Evolutionary conservation across 2,797 vertebrate species (phyloP).

Genomic region (Megaceryle alcyon): DNA sequence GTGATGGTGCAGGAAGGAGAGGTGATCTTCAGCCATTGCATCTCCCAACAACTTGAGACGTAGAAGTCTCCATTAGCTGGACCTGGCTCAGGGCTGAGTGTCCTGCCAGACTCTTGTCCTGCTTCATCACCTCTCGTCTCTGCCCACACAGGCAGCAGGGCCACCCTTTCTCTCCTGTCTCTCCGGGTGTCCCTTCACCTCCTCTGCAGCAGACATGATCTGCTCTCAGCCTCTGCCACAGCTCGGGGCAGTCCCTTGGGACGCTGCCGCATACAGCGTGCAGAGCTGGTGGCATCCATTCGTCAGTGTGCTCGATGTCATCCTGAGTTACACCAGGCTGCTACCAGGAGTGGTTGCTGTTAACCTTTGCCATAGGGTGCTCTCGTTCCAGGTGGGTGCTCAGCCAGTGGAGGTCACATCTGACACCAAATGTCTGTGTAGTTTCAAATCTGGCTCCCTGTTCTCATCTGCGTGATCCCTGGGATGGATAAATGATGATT

Average conservation of each 20-base stretch:
- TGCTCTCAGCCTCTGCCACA: not conserved
- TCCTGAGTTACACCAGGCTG: not conserved
- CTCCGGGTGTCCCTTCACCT: not conserved
- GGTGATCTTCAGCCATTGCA: not conserved
- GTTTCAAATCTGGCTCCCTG: not conserved
- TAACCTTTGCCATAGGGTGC: not conserved
- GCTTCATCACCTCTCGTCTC: not conserved
- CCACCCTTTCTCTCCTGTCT: not conserved
- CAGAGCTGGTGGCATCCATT: not conserved
- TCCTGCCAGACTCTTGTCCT: not conserved
- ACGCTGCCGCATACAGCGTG: fast-evolving
- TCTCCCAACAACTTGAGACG: fast-evolving
- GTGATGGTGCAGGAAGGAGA: not conserved
- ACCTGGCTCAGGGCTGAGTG: not conserved
- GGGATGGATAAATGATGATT: not conserved
- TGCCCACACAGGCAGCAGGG: not conserved
- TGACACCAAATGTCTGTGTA: not conserved
- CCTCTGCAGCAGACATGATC: not conserved
- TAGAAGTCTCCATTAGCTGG: not conserved
- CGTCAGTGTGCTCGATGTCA: fast-evolving
- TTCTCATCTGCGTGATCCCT: fast-evolving
- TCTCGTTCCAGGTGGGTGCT: not conserved
- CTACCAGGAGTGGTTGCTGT: not conserved
- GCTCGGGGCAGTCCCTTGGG: not conserved
- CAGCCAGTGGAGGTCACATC: fast-evolving